These are phyloP conservation scores for Pseudonaja textilis DNA, from an alignment of 2,113 vertebrate species.

Conservation along the genomic window DNA sequence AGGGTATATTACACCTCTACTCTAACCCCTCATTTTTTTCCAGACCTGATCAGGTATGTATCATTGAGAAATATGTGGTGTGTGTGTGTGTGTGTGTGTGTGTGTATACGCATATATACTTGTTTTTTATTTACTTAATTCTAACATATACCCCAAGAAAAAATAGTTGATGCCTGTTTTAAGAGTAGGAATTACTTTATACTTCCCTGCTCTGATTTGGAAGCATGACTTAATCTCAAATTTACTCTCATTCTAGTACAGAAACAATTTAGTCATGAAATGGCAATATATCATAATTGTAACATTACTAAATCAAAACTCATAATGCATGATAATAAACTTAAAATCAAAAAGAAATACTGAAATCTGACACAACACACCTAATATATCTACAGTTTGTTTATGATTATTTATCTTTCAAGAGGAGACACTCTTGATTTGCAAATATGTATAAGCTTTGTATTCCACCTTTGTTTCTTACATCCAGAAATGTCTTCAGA, in stretches of 20 bases:
- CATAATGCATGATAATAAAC: not conserved
- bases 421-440: not conserved
- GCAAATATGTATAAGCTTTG: not conserved
- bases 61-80: not conserved
- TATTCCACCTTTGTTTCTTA: not conserved
- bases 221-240: not conserved
- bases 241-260: not conserved
- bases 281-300: not conserved
- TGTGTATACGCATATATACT: not conserved
- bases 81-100: not conserved
- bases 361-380: not conserved
- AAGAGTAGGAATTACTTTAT: not conserved
- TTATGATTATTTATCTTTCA: not conserved
- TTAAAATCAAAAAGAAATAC: not conserved
- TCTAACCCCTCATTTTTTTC: not conserved
- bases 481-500: not conserved
- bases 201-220: not conserved
- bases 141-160: not conserved
- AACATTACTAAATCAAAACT: not conserved
- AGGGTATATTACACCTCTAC: not conserved
- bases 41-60: not conserved
- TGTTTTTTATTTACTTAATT: not conserved
- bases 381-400: not conserved
- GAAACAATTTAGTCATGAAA: not conserved
- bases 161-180: not conserved